Base-by-base conservation (phyloP, 2,113 vertebrate genomes). In the Rattus rattus region DNA sequence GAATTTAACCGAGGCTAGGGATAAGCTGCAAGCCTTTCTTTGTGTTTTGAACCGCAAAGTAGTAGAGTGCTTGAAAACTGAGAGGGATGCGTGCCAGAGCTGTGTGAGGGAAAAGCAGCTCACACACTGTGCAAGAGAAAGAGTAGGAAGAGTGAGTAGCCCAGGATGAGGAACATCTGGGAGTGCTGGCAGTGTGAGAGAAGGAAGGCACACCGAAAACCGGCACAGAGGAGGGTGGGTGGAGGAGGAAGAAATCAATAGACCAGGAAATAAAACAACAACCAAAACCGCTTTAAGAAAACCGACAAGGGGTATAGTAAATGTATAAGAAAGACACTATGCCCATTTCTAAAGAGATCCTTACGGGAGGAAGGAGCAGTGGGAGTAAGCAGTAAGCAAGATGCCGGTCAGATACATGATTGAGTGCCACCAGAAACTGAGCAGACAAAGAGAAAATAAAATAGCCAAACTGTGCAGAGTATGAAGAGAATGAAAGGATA, bases 1-100 rank as follows among this genome's bases (percentile, higher is more conserved):
- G 96, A 92, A 75, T 96, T 96, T 90, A 93, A 93, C 61, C 5
- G 59, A 95, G 85, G 54, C 36, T 80, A 83, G 85, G 77, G 67
- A 70, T 96, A 91, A 75, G 39, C 92, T 90, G 26, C 67, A 95
- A 92, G 52, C 54, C 94, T 92, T 95, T 87, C 56, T 90, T 76
- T 96, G 70, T 77, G 93, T 47, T 92, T 94, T 92, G 83, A 98
- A 85, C 56, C 52, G 24, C 88, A 1, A 69, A 47, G 81, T n/a
- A 84, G 17, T 43, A 39, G 16, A 17, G 33, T 16, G 30, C 30
- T 13, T 69, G 30, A 1, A 69, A 69, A 33, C 67, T 69, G 67
- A 69, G 13, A 69, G 67, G 30, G 67, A 33, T 69, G 67, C 30
- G 33, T 10, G 30, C 67, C 30, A 69, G 67, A 5, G 30, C 30